Conservation (phyloP, 2,113 vertebrate species). For the Ailuropoda melanoleuca region DNA sequence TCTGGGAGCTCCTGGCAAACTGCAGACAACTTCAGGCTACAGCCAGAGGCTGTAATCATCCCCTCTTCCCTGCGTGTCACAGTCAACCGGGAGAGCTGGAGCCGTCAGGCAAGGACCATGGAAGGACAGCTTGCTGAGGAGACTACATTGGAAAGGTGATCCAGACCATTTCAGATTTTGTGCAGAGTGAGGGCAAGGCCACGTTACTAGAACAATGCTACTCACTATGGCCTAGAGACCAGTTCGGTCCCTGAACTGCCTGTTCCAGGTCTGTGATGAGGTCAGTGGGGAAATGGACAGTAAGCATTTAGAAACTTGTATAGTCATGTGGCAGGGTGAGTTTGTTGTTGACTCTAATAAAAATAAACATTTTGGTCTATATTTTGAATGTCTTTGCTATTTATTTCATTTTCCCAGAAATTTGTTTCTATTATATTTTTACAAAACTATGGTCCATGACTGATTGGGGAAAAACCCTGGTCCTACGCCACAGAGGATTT, state of each 20-base stretch:
- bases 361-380: background rate
- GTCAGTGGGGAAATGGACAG: background rate
- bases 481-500: background rate
- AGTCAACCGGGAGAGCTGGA: background rate
- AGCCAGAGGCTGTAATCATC: background rate
- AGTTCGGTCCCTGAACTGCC: too few relatives aligned
- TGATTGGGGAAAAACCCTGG: background rate
- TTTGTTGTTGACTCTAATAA: background rate
- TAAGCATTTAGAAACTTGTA: background rate
- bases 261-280: background rate
- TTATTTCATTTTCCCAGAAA: conserved; percentile 12
- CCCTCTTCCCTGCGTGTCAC: background rate
- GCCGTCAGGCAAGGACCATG: background rate
- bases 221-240: background rate
- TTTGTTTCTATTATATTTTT: background rate
- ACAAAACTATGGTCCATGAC: background rate
- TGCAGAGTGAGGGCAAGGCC: fast-evolving
- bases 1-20: background rate
- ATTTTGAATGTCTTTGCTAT: background rate
- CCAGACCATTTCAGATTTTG: background rate
- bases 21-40: background rate
- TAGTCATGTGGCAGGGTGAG: background rate
- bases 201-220: background rate
- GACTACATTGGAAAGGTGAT: background rate
- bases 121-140: background rate